phyloP scores from a whole-genome alignment of 1,140 invertebrate species.

The Planococcus citri region DNA sequence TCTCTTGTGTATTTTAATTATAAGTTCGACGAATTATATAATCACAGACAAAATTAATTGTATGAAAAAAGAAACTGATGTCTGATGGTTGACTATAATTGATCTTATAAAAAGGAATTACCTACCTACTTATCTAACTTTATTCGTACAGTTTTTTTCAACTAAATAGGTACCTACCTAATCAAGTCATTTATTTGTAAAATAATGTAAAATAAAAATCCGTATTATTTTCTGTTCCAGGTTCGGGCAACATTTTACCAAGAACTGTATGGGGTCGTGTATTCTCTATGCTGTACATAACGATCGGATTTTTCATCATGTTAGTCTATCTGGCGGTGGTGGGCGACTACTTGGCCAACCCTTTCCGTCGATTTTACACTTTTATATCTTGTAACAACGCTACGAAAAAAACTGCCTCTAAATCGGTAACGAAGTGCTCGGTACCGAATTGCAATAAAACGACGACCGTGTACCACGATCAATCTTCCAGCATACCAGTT shows the following conservation, averaged over 20 bases:
- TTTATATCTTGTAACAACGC: not conserved
- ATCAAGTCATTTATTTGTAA: too few species aligned
- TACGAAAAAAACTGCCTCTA: conserved; percentile 26
- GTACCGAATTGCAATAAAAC: conserved; percentile 29
- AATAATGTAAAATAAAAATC: too few species aligned
- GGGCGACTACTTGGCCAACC: conserved; percentile 51
- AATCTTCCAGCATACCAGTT: conserved; percentile 34
- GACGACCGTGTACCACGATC: conserved; percentile 34
- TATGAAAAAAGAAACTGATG: too few species aligned
- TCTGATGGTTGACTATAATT: too few species aligned
- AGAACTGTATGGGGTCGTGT: conserved; percentile 71
- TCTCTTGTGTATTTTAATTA: too few species aligned
- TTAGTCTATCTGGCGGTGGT: conserved; percentile 76
- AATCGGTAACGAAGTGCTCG: conserved; percentile 31
- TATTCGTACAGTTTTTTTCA: too few species aligned
- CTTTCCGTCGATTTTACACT: conserved; percentile 34
- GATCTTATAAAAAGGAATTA: too few species aligned
- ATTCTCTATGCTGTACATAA: conserved; percentile 76
- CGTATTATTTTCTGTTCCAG: conserved; percentile 41
- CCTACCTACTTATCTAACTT: too few species aligned
- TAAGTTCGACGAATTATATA: too few species aligned
- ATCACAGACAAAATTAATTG: too few species aligned
- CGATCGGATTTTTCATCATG: conserved; percentile 80
- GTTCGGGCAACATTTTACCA: conserved; percentile 84
- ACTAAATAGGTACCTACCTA: too few species aligned